Evolutionary conservation across 64 coral and sea anemone genomes (phyloP).

Genomic region (Pachyseris speciosa): DNA sequence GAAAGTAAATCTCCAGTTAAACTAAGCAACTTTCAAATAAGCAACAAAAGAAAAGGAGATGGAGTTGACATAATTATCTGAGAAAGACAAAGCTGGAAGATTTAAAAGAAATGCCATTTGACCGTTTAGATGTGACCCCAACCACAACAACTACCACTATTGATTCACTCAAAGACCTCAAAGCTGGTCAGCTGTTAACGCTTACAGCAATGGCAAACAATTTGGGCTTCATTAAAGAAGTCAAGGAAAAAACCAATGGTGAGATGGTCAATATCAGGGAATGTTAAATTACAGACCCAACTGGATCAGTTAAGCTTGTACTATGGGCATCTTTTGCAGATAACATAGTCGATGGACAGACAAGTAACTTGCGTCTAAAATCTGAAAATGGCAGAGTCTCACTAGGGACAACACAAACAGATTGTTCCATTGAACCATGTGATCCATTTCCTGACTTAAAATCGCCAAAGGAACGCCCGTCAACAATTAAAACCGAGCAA

Average conservation of each 20-base stretch:
- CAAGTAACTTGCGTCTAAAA: constrained; percentile 28
- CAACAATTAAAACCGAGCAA: background rate
- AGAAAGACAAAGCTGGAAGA: constrained; percentile 33
- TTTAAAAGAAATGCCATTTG: background rate
- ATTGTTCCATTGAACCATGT: constrained; percentile 29
- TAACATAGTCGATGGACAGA: constrained; percentile 27
- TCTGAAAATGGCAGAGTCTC: constrained; percentile 8
- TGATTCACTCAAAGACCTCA: constrained; percentile 27
- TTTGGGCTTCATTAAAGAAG: background rate
- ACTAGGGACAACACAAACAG: constrained; percentile 43
- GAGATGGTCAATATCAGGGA: constrained; percentile 2
- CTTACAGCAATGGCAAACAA: constrained; percentile 9
- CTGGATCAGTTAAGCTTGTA: constrained; percentile 45
- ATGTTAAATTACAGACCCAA: constrained; percentile 22
- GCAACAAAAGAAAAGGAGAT: constrained; percentile 32
- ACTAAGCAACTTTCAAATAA: constrained; percentile 23
- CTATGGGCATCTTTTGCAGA: constrained; percentile 20
- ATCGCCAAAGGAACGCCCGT: constrained; percentile 25
- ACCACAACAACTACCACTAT: constrained; percentile 5
- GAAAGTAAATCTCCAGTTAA: constrained; percentile 60
- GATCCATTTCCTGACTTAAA: constrained; percentile 15
- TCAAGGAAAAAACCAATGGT: background rate
- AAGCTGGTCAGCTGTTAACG: constrained; percentile 30
- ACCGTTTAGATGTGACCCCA: background rate
- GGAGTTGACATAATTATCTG: constrained; percentile 19